Base-by-base conservation (phyloP, 2,113 vertebrate genomes). In the Ramphastos sulfuratus region DNA sequence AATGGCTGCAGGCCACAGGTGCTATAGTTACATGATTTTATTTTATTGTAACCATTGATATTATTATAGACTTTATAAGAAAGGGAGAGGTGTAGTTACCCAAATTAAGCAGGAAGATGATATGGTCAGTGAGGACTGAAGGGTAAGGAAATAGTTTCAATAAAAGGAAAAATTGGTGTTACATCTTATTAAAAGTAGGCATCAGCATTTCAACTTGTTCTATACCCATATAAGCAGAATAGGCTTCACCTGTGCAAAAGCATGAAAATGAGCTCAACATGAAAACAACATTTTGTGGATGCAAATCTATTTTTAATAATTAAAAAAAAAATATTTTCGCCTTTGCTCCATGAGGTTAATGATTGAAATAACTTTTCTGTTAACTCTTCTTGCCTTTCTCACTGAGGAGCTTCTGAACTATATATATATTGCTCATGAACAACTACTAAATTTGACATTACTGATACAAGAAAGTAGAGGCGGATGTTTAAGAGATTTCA, bases 401-500 rank as follows among this genome's bases (percentile, higher is more conserved):
- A 52, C 42, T 80, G 44, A 25, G 25, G 11, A 75, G 30, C 9
- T 74, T 71, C 50, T 63, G 42, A 46, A 66, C 59, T 73, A 7
- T 42, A 37, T 42, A 37, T 42, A 37, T 35, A 58, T 86, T 48
- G 24, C 39, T 88, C 17, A 37, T 76, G 44, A 84, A 64, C 75
- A 35, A 63, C 67, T 84, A 60, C 33, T 54, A 78, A 91, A 82
- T 81, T 64, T 85, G 78, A 87, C 50, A 58, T 25, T 12, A 52
- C 55, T 66, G 56, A 39, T 37, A 15, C 9, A n/a, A 84, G 61
- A 64, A 89, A 91, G 78, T 11, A 55, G 60, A 81, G 61, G 61
- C 80, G 76, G 87, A 74, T 66, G 64, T 64, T 89, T 72, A 72
- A 92, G 79, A 91, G 90, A 73, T 64, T 74, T 93, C 80, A 59